Conservation (phyloP, 2,888 invertebrate species). For the Tetragonisca angustula region DNA sequence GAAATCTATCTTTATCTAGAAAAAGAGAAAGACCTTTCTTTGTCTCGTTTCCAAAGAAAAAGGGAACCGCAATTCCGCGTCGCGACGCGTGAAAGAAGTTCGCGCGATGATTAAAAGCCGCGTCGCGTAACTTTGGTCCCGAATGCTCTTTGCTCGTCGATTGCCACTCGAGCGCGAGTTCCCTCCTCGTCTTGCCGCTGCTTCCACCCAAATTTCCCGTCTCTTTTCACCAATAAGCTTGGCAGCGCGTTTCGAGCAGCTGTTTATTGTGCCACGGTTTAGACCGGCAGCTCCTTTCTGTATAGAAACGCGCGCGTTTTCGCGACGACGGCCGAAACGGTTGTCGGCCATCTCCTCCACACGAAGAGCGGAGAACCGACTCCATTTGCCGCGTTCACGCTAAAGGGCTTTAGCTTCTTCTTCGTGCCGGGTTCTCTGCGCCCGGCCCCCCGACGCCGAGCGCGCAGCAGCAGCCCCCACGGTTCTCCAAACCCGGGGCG, state of each 20-base stretch:
- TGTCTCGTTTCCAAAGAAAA: background rate
- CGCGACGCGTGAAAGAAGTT: background rate
- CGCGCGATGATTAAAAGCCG: constrained; percentile 24
- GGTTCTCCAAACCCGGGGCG: constrained; percentile 28
- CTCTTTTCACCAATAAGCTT: constrained; percentile 29
- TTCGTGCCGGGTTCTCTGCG: constrained; percentile 40
- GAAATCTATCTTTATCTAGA: background rate
- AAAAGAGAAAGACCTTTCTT: background rate
- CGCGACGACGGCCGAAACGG: background rate
- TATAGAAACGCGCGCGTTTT: background rate
- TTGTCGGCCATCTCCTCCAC: constrained; percentile 20
- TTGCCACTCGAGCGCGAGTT: constrained; percentile 33
- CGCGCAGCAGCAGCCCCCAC: too few relatives aligned
- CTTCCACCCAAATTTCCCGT: constrained; percentile 11
- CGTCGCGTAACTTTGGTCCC: constrained; percentile 21
- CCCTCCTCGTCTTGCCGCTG: background rate
- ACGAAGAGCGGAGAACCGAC: constrained; percentile 38
- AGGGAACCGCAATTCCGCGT: background rate
- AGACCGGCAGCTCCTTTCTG: background rate
- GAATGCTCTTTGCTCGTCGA: constrained; percentile 38
- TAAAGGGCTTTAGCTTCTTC: constrained; percentile 40
- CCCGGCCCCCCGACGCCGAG: constrained; percentile 1
- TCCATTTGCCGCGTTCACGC: constrained; percentile 59
- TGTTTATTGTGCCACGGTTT: constrained; percentile 49
- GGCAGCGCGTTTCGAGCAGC: constrained; percentile 43